phyloP scores from a whole-genome alignment of 2,113 vertebrate genomes.

The Megaleporinus macrocephalus region DNA sequence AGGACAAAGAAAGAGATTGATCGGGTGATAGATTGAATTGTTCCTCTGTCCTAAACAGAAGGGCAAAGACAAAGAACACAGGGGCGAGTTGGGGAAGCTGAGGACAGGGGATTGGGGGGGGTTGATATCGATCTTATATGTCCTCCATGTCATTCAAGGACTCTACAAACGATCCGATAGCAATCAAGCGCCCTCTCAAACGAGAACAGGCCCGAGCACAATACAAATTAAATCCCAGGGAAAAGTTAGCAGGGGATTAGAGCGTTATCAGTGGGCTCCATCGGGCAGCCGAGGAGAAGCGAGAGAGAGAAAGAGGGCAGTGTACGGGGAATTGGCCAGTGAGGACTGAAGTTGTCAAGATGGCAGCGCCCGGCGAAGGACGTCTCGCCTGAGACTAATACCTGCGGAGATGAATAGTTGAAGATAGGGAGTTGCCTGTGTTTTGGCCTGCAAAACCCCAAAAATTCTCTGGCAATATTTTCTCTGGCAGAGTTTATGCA shows the following conservation, averaged over 20 bases:
- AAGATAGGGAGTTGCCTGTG: constrained; percentile 41
- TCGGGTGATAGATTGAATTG: constrained; percentile 42
- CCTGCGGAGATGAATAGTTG: constrained; percentile 21
- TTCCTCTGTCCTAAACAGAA: neutral
- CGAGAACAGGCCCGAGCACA: neutral
- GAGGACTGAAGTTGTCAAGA: constrained; percentile 46
- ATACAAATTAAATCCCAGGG: constrained; percentile 3
- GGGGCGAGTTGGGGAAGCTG: neutral
- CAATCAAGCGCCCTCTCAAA: neutral
- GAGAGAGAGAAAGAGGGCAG: constrained; percentile 6
- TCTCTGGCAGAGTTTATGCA: constrained; percentile 39
- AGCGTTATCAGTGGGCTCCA: constrained; percentile 29
- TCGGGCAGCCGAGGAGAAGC: neutral
- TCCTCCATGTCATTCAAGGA: constrained; percentile 59
- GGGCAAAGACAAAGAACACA: constrained; percentile 29
- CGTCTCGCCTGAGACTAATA: constrained; percentile 4
- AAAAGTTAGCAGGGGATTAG: constrained; percentile 21
- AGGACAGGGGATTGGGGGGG: neutral
- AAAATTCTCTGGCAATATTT: constrained; percentile 44
- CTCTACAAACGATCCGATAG: neutral
- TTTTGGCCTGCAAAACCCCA: constrained; percentile 9
- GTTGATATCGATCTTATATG: constrained; percentile 70
- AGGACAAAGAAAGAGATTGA: constrained; percentile 10
- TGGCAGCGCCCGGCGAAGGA: constrained; percentile 1
- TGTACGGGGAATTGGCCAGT: constrained; percentile 32